These are phyloP conservation scores for Forbesichthys papilliferus DNA, from an alignment of 2,113 vertebrate species.

Conservation along the genomic window DNA sequence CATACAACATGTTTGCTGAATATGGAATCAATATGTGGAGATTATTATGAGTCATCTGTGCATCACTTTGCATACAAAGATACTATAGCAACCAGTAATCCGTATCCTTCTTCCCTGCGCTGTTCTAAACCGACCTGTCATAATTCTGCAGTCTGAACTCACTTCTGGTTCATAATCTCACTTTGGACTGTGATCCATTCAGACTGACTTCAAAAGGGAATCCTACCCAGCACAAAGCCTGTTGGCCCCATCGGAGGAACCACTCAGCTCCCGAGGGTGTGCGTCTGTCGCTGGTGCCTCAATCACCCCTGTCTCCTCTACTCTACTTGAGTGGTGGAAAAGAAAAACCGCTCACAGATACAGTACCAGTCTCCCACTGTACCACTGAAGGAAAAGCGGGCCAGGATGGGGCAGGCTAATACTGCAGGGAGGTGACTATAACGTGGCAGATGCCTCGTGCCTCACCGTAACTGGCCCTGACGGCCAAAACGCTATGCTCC, in stretches of 20 bases:
- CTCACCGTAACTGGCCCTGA: conserved; percentile 65
- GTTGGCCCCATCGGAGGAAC: not conserved
- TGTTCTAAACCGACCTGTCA: not conserved
- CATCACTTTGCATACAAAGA: too few relatives aligned
- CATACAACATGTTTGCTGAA: not conserved
- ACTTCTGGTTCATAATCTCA: not conserved
- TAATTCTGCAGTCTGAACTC: not conserved
- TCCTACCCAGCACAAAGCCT: conserved; percentile 6
- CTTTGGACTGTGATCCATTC: not conserved
- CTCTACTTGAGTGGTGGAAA: conserved; percentile 36
- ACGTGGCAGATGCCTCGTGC: conserved; percentile 51
- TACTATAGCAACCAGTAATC: too few relatives aligned
- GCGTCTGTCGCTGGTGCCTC: conserved; percentile 21
- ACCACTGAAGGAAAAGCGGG: conserved; percentile 7
- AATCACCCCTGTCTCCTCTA: conserved; percentile 40
- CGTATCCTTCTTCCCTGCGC: too few relatives aligned
- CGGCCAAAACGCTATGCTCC: conserved; percentile 43
- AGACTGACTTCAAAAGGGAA: conserved; percentile 8
- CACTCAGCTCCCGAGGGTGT: not conserved
- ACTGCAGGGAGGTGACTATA: conserved; percentile 31
- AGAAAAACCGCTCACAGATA: conserved; percentile 41
- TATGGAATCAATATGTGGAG: not conserved
- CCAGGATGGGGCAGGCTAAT: not conserved
- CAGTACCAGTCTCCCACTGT: conserved; percentile 23
- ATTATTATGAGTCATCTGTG: not conserved